Evolutionary conservation across 2,113 vertebrate genomes (phyloP).

Genomic region (Melanerpes aurifrons): DNA sequence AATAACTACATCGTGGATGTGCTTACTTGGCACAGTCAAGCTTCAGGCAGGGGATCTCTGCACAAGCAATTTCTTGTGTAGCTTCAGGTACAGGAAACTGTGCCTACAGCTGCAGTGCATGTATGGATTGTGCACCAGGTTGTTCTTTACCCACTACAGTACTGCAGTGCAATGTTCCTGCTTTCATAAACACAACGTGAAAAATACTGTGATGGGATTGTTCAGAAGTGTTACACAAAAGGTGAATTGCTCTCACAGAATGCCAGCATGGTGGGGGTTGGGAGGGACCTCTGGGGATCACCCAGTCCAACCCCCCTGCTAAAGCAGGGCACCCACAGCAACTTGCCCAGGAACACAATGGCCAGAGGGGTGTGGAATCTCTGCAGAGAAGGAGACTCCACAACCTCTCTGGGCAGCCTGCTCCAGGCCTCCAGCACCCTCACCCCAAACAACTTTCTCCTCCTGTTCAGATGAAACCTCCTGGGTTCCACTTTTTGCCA

Average conservation of each 20-base stretch:
- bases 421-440: too few relatives aligned
- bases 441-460: too few relatives aligned
- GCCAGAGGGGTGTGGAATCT: too few relatives aligned
- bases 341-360: too few relatives aligned
- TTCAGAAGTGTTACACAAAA: not conserved
- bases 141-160: not conserved
- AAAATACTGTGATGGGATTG: not conserved
- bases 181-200: not conserved
- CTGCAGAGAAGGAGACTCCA: too few relatives aligned
- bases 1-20: not conserved
- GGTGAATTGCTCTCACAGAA: not conserved
- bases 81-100: not conserved
- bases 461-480: too few relatives aligned
- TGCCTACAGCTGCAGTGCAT: not conserved
- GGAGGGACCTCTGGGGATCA: too few relatives aligned
- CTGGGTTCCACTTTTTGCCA: too few relatives aligned
- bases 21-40: not conserved
- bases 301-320: too few relatives aligned
- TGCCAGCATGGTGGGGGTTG: too few relatives aligned
- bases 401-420: too few relatives aligned
- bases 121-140: not conserved
- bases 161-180: not conserved
- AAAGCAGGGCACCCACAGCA: too few relatives aligned
- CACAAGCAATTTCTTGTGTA: not conserved
- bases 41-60: not conserved